A percentile compares a stretch with the other conserved stretches of the same genome.
Conservation (phyloP, 2,113 vertebrate species). For the Plestiodon gilberti region DNA sequence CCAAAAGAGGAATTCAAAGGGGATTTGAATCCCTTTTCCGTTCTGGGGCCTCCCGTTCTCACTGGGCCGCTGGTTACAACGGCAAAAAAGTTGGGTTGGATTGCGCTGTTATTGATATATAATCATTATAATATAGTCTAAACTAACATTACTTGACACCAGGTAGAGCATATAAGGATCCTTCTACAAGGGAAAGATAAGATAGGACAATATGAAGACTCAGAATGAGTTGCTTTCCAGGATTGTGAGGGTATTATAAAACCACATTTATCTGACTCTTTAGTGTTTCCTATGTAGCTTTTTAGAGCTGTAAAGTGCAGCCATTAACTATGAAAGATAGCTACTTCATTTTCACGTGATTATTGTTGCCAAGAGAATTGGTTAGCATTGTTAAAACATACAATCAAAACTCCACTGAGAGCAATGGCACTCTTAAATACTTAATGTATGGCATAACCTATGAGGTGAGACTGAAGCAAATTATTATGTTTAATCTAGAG, state of each 20-base stretch:
- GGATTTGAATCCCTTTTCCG: too few relatives aligned
- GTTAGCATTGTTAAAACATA: slow-evolving; percentile 6
- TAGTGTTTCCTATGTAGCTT: not conserved
- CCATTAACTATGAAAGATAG: slow-evolving; percentile 8
- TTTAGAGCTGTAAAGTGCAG: not conserved
- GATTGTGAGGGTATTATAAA: not conserved
- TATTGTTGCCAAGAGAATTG: slow-evolving; percentile 13
- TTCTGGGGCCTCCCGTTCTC: too few relatives aligned
- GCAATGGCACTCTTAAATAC: slow-evolving; percentile 13
- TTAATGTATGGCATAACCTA: slow-evolving; percentile 23
- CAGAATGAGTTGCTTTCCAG: not conserved
- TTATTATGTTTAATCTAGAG: not conserved
- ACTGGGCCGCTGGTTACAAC: too few relatives aligned
- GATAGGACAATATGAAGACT: not conserved
- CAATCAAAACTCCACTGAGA: slow-evolving; percentile 13
- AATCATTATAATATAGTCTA: not conserved
- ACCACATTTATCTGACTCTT: not conserved
- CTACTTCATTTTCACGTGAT: slow-evolving; percentile 2
- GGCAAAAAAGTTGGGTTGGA: too few relatives aligned
- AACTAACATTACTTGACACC: not conserved
- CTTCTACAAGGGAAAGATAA: not conserved
- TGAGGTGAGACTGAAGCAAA: not conserved
- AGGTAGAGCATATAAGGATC: not conserved
- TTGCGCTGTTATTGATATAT: not conserved
- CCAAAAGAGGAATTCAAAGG: too few relatives aligned